Base-by-base conservation (phyloP, 1,140 invertebrate genomes). In the Micrasema minimum region DNA sequence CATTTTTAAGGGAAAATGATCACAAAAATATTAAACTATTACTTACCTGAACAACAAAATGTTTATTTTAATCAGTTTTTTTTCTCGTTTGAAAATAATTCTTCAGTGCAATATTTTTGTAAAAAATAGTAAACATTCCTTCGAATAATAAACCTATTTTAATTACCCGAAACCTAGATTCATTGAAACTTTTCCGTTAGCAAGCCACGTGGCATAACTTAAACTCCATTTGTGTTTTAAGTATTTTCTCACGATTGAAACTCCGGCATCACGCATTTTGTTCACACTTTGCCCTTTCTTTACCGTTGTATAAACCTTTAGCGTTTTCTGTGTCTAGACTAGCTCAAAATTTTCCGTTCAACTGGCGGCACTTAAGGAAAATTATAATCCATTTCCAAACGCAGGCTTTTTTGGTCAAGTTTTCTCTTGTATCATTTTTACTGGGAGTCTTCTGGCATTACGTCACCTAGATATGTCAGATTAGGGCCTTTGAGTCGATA, bases 231-330 rank as follows among this genome's bases (percentile, higher is more conserved):
- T 59, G 18, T 59, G 16, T 59, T 9, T 2, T 22, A 20, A 59
- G 48, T 51, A 18, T 51, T 41, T 59, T 59, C 55, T 41, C 55
- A 59, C 55, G 55, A 22, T 59, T 41, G 20, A 20, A 59, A 59
- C 16, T 41, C 16, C 23, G 55, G 55, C 22, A 41, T 43, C 55
- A 7, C 37, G 55, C 55, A 16, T 59, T 20, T 59, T 16, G 35
- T 16, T 59, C 55, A 14, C 37, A 20, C 10, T 43, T 41, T 59
- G 55, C 55, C 37, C 37, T 59, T 59, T 59, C 7, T 22, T 38
- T 59, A 59, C 37, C 16, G 55, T 59, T 59, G n/a, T 35, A 43
- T 59, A 6, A 38, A 38, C 37, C 55, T 59, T 59, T 31, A 11
- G 22, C 51, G 12, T 14, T 14, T 23, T n/a, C 20, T 53, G 10